phyloP scores from a whole-genome alignment of 2,888 invertebrate genomes.

The Spicauda simplicius region DNA sequence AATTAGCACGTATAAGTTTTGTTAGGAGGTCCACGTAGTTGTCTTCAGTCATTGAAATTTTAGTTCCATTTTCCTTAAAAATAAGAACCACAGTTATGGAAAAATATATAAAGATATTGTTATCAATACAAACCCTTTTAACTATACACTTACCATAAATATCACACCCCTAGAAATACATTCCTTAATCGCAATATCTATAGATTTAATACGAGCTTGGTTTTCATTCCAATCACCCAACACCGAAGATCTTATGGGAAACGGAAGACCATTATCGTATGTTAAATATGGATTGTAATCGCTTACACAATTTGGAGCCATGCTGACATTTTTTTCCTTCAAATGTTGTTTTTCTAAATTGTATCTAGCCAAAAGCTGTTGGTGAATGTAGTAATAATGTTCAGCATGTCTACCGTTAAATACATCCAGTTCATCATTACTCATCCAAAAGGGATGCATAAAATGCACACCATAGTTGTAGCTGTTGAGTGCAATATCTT shows the following conservation, averaged over 20 bases:
- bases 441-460: slow-evolving; percentile 86
- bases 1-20: slow-evolving; percentile 69
- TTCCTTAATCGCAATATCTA: slow-evolving; percentile 72
- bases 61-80: slow-evolving; percentile 65
- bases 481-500: slow-evolving; percentile 86
- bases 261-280: slow-evolving; percentile 72
- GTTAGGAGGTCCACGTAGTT: slow-evolving; percentile 67
- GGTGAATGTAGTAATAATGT: slow-evolving; percentile 68
- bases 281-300: slow-evolving; percentile 65
- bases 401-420: slow-evolving; percentile 67
- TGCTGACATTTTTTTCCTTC: slow-evolving; percentile 43
- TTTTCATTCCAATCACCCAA: slow-evolving; percentile 56
- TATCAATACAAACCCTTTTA: background rate
- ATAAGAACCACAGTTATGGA: background rate
- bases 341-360: slow-evolving; percentile 66
- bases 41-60: slow-evolving; percentile 63
- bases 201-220: slow-evolving; percentile 59
- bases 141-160: slow-evolving; percentile 59
- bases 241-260: slow-evolving; percentile 62
- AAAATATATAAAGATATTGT: background rate
- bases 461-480: slow-evolving; percentile 85
- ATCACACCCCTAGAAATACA: slow-evolving; percentile 69
- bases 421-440: slow-evolving; percentile 69
- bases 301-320: slow-evolving; percentile 48
- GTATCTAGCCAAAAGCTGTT: slow-evolving; percentile 68